phyloP scores from a whole-genome alignment of 2,888 invertebrate species.

The Archips xylosteana region DNA sequence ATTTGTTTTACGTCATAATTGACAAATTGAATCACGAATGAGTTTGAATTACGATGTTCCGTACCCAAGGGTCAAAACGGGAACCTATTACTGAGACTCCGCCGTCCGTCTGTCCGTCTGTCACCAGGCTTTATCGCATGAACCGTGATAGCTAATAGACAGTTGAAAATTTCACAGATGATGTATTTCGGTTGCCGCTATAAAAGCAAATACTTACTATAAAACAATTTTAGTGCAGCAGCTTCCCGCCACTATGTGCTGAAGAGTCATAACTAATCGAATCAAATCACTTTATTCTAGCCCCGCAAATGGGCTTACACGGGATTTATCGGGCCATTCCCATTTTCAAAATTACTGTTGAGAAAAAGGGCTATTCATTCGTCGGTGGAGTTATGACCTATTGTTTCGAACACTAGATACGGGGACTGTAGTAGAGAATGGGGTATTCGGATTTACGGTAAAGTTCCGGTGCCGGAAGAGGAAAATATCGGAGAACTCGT shows the following conservation, averaged over 20 bases:
- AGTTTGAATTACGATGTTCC: too few relatives aligned
- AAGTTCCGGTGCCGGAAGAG: neutral
- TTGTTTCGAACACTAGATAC: conserved; percentile 9
- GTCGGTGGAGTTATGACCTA: neutral
- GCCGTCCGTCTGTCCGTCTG: too few relatives aligned
- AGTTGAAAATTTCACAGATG: too few relatives aligned
- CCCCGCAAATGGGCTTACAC: conserved; percentile 21
- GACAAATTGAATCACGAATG: too few relatives aligned
- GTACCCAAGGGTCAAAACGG: too few relatives aligned
- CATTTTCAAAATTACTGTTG: conserved; percentile 29
- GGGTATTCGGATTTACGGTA: neutral
- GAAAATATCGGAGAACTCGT: too few relatives aligned
- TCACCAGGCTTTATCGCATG: too few relatives aligned
- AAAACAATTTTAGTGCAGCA: neutral
- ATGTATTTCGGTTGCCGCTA: too few relatives aligned
- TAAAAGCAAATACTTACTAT: too few relatives aligned
- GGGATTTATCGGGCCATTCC: conserved; percentile 25
- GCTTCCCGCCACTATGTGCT: neutral
- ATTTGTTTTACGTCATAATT: too few relatives aligned
- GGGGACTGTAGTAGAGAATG: neutral
- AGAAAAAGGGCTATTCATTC: conserved; percentile 6
- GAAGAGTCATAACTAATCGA: conserved; percentile 27
- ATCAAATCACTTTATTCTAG: conserved; percentile 30
- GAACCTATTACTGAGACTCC: too few relatives aligned
- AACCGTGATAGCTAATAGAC: too few relatives aligned